Evolutionary conservation across 1,140 invertebrate genomes (phyloP), one percentile per base, ranked within the genome.

Genomic region (Drosophila obscura): DNA sequence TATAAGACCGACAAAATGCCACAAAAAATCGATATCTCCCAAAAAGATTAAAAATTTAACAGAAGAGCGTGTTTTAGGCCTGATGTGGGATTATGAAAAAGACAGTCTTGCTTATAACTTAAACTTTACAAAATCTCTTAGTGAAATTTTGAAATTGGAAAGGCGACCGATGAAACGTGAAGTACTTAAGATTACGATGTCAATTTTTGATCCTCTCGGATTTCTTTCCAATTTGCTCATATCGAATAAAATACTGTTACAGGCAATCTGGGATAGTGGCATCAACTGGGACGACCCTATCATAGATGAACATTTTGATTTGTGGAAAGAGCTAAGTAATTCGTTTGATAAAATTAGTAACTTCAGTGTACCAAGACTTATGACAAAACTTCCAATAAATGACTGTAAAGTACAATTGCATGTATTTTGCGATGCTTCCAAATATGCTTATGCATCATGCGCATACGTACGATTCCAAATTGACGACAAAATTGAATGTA

Each of bases 371-470:
- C 24, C 48, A 13, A 31, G 49, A 28, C 49, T 28, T n/a, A 31
- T 51, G 8, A 31, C 49, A 15, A 15, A 6, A 16, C 9, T 51
- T 51, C 22, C 16, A 3, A 56, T 57, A 16, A 19, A 22, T n/a
- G 5, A 53, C 15, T 55, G 51, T 56, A 13, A 64, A 11, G 35
- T 65, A 22, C 62, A 57, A 48, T 28, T 41, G 15, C 62, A 65
- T 31, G 39, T 65, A 28, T 57, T 57, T 39, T 65, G 62, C 35
- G 52, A 50, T 9, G 53, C 52, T 11, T 65, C 52, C 24, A 65
- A 50, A 44, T 57, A 46, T 49, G 62, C 62, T 48, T 65, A 65
- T 28, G 62, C 62, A 24, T n/a, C 62, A n/a, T 67, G 56, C 9
- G 64, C 64, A 13, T 60, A 67, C 7, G 15, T 67, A 15, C 19